Conservation (phyloP, 2,888 invertebrate species). For the Drosophila cyrtoloma region DNA sequence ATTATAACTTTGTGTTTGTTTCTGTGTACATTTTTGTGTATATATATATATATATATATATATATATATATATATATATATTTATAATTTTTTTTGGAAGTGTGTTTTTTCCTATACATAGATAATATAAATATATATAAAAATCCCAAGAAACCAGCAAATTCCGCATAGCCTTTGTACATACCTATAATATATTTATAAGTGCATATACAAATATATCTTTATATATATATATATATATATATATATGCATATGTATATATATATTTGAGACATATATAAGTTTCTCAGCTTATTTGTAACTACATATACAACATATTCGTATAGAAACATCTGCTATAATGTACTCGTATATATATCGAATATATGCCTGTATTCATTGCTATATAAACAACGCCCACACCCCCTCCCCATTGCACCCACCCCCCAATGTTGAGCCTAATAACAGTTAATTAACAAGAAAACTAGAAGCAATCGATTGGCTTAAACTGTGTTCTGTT, state of each 20-base stretch:
- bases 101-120: slow-evolving; percentile 5
- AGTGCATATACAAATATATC: slow-evolving; percentile 21
- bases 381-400: slow-evolving; percentile 1
- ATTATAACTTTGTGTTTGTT: not conserved
- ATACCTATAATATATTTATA: slow-evolving; percentile 38
- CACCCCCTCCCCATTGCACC: not conserved
- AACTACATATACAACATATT: not conserved
- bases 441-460: not conserved
- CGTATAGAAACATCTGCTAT: slow-evolving; percentile 7
- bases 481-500: not conserved
- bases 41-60: not conserved
- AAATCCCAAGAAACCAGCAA: not conserved
- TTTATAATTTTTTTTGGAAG: not conserved
- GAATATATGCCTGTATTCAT: slow-evolving; percentile 27
- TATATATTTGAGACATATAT: slow-evolving; percentile 7
- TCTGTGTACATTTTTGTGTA: slow-evolving; percentile 15
- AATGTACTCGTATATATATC: slow-evolving; percentile 29
- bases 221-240: slow-evolving; percentile 23
- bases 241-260: slow-evolving; percentile 23
- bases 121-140: slow-evolving; percentile 1
- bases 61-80: not conserved
- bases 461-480: slow-evolving; percentile 1
- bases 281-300: slow-evolving; percentile 9
- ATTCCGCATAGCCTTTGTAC: slow-evolving; percentile 25
- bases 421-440: not conserved